Evolutionary conservation across 2,888 invertebrate species (phyloP).

Genomic region (Caenorhabditis sp.): DNA sequence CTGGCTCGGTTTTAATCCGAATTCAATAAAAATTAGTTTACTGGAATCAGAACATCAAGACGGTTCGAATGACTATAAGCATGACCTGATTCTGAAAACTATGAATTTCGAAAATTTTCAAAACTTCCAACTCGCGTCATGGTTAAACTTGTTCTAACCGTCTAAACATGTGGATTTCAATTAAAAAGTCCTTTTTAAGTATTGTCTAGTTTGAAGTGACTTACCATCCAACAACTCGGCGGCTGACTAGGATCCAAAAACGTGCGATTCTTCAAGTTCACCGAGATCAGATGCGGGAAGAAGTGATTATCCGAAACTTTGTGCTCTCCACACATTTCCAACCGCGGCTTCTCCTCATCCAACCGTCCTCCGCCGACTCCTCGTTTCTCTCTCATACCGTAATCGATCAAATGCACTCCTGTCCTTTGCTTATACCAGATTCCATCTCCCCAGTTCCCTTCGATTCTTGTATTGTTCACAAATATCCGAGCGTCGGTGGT

Average conservation of each 20-base stretch:
- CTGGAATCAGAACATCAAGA: no score
- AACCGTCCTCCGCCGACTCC: conserved; percentile 53
- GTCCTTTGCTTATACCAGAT: conserved; percentile 87
- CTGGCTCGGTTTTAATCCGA: no score
- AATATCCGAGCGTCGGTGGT: conserved; percentile 88
- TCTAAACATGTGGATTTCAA: no score
- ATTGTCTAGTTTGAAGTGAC: no score
- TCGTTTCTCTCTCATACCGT: conserved; percentile 70
- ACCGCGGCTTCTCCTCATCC: conserved; percentile 77
- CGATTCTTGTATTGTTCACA: conserved; percentile 89
- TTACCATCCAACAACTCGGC: conserved; percentile 80
- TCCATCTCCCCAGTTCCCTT: conserved; percentile 93
- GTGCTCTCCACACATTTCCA: conserved; percentile 80
- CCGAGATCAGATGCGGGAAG: conserved; percentile 81
- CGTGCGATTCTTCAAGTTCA: conserved; percentile 78
- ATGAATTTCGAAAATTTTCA: no score
- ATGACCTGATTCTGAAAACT: no score
- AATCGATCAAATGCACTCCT: conserved; percentile 63
- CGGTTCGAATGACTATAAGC: no score
- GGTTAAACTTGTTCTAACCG: no score
- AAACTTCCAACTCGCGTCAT: no score
- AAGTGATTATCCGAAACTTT: conserved; percentile 68
- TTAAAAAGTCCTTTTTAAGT: no score
- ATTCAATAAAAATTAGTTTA: no score
- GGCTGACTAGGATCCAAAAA: conserved; percentile 75